phyloP scores from a whole-genome alignment of 1,140 invertebrate genomes.

The Ceratina australensis region DNA sequence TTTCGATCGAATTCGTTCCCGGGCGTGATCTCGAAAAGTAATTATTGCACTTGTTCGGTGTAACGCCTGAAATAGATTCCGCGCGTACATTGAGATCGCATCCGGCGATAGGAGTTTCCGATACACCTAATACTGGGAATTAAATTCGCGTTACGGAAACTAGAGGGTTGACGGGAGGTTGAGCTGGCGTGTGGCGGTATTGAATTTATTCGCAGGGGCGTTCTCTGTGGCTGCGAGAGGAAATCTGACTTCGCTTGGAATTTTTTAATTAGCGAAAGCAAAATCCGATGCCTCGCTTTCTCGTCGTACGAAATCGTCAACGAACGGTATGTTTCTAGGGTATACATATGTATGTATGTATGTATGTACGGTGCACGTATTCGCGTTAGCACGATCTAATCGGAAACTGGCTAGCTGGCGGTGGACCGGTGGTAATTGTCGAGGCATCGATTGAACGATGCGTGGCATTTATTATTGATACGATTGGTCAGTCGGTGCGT shows the following conservation, averaged over 20 bases:
- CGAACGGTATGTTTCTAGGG: background rate
- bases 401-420: background rate
- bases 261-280: conserved; percentile 74
- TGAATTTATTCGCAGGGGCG: conserved; percentile 64
- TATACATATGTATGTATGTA: background rate
- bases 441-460: conserved; percentile 34
- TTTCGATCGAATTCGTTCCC: background rate
- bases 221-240: conserved; percentile 42
- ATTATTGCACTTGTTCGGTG: too few relatives aligned
- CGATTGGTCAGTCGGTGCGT: conserved; percentile 58
- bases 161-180: background rate
- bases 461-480: conserved; percentile 54
- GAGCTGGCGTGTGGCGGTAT: conserved; percentile 45
- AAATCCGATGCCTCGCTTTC: conserved; percentile 58
- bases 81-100: too few relatives aligned
- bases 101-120: background rate
- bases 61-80: too few relatives aligned
- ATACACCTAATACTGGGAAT: conserved; percentile 36
- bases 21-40: background rate
- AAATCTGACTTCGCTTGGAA: conserved; percentile 71
- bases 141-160: conserved; percentile 51
- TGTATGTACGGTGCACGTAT: background rate
- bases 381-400: background rate
- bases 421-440: conserved; percentile 7
- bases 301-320: conserved; percentile 50